Conservation (phyloP, 1,140 invertebrate genomes). For the Eubasilissa regina region DNA sequence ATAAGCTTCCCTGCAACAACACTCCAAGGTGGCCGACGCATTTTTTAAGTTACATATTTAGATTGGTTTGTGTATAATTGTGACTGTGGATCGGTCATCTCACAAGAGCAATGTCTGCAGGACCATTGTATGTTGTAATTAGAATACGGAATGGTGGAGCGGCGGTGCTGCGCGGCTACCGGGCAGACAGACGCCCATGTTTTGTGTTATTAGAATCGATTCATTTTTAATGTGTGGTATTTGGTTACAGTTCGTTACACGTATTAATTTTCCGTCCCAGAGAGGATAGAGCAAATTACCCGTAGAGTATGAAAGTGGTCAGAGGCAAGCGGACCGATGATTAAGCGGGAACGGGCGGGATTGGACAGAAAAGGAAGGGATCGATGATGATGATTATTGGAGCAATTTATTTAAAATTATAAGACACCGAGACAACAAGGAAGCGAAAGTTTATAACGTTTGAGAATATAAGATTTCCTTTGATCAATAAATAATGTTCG, state of each 20-base stretch:
- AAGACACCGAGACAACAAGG: background rate
- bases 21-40: too few species aligned
- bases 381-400: conserved; percentile 38
- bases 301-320: background rate
- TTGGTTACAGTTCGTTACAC: conserved; percentile 40
- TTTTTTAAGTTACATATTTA: too few species aligned
- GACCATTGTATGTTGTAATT: background rate
- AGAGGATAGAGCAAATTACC: conserved; percentile 31
- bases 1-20: too few species aligned
- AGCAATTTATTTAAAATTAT: conserved; percentile 38
- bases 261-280: conserved; percentile 26
- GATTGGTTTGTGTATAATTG: too few species aligned
- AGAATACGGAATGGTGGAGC: background rate
- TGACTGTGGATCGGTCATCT: background rate
- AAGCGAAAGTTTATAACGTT: background rate
- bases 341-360: conserved; percentile 6
- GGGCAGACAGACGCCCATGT: conserved; percentile 22
- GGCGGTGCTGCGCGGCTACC: background rate
- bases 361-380: conserved; percentile 27
- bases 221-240: conserved; percentile 24
- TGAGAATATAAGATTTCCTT: background rate
- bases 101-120: background rate
- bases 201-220: conserved; percentile 25
- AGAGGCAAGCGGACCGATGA: background rate
- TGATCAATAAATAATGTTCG: background rate